These are phyloP conservation scores for Macquaria australasica DNA, from an alignment of 2,113 vertebrate genomes.

Conservation along the genomic window DNA sequence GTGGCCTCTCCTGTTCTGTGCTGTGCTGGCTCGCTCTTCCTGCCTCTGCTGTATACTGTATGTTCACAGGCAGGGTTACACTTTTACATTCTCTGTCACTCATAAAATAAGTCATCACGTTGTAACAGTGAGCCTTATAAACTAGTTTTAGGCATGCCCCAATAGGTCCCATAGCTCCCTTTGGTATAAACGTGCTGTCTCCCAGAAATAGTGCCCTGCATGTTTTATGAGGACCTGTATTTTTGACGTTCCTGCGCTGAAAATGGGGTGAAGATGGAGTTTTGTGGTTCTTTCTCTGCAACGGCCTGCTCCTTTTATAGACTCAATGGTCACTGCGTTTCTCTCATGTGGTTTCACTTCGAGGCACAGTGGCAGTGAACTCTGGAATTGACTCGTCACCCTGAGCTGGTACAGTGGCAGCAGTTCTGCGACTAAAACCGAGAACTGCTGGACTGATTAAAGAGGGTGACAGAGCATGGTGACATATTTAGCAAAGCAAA, in stretches of 20 bases:
- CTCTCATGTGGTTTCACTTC: slow-evolving; percentile 73
- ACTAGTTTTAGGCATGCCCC: slow-evolving; percentile 42
- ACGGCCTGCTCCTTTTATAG: slow-evolving; percentile 69
- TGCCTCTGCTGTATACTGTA: slow-evolving; percentile 54
- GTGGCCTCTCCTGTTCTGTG: slow-evolving; percentile 36
- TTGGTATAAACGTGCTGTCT: slow-evolving; percentile 35
- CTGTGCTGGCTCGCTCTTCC: slow-evolving; percentile 51
- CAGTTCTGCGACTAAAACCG: slow-evolving; percentile 49
- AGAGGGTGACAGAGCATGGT: slow-evolving; percentile 34
- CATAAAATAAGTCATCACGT: slow-evolving; percentile 62
- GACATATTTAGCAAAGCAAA: slow-evolving; percentile 60
- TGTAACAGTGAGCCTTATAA: slow-evolving; percentile 52
- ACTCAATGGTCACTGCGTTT: slow-evolving; percentile 38
- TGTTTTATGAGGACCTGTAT: slow-evolving; percentile 71
- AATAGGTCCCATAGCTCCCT: slow-evolving; percentile 56
- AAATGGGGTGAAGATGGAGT: slow-evolving; percentile 61
- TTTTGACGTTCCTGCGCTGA: slow-evolving; percentile 56
- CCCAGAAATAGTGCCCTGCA: slow-evolving; percentile 65
- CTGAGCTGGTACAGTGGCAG: slow-evolving; percentile 50
- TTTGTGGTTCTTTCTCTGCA: slow-evolving; percentile 62
- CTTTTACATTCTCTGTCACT: slow-evolving; percentile 35
- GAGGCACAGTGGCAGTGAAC: slow-evolving; percentile 56
- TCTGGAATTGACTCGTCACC: slow-evolving; percentile 61
- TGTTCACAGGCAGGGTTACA: slow-evolving; percentile 44
- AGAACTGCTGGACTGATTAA: slow-evolving; percentile 63